Percentiles rank a stretch among this genome's conserved stretches.
Evolutionary conservation across 2,113 vertebrate species (phyloP).

Genomic region (Microcebus lehilahytsara): DNA sequence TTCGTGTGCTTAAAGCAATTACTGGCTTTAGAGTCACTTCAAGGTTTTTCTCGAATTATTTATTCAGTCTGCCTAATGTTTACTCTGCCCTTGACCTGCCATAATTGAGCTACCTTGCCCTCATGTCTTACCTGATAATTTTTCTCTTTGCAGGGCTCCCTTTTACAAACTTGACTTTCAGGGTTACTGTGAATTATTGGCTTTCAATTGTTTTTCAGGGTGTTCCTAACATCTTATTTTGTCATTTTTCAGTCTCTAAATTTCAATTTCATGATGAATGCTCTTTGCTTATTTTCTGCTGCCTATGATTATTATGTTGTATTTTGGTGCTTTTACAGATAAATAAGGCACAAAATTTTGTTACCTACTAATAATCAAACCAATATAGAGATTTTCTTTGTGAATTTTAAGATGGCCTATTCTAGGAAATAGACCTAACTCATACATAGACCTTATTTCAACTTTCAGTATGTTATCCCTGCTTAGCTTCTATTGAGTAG

Average conservation of each 20-base stretch:
- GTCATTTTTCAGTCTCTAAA: not conserved
- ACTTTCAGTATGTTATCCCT: not conserved
- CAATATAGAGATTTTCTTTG: not conserved
- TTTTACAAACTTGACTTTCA: not conserved
- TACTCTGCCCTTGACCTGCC: not conserved
- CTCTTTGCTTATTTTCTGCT: constrained; percentile 30
- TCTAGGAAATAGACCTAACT: not conserved
- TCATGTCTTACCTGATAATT: not conserved
- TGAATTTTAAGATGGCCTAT: not conserved
- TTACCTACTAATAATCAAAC: not conserved
- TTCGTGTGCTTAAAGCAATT: not conserved
- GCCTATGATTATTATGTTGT: not conserved
- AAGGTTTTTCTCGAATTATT: not conserved
- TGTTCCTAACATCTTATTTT: constrained; percentile 1
- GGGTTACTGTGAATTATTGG: not conserved
- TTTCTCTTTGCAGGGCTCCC: not conserved
- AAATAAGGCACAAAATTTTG: not conserved
- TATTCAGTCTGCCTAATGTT: not conserved
- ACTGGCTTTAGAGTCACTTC: not conserved
- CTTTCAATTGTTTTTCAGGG: not conserved
- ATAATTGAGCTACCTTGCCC: not conserved
- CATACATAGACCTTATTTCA: not conserved
- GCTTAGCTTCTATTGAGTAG: not conserved
- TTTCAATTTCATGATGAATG: not conserved
- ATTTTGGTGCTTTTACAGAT: not conserved